Evolutionary conservation across 30 jellyfish, hydroid and myxozoan genomes (phyloP), one percentile per base, ranked within the genome.

Genomic region (Chrysaora quinquecirrha): DNA sequence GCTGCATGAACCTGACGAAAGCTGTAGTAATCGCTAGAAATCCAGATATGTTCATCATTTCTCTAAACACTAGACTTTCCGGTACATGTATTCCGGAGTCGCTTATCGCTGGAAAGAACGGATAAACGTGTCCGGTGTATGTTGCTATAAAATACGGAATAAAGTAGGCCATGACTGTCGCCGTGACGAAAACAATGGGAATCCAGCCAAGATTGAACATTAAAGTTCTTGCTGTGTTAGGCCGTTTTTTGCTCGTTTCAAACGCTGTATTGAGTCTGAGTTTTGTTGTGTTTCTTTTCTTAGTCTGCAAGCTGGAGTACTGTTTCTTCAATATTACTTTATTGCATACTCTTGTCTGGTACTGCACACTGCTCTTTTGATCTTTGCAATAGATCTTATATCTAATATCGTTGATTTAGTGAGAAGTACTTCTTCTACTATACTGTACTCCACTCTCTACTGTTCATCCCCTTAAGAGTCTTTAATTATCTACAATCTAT

Each of bases 51-150:
- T 91, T 91, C 95, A 91, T 86, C 88, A 91, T 54, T 35, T 91
- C 96, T 31, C 98, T 76, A 46, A 91, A 91, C 24, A 91, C 96
- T 9, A 84, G 89, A 34, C 96, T 82, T 43, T 86, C 98, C 56
- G 98, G 98, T 32, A 56, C 84, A 65, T 70, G 78, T 3, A 84
- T 80, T 14, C 98, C 98, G 0, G 98, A 84, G 64, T 91, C 98
- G 52, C 98, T 91, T 38, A 91, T 91, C 14, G 98, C 95, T 67
- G 98, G 98, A 63, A 91, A 85, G 52, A 85, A 71, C 30, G 85
- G 89, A 27, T 91, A 84, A 48, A 91, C 96, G 68, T 91, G 98
- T 11, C 96, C 98, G 1, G 83, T 67, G 34, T 76, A 35, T 11
- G 80, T 86, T 18, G 98, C 89, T 33, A 91, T 67, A 14, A 85